Evolutionary conservation across 2,113 vertebrate genomes (phyloP).

Genomic region (Megatriorchis doriae): DNA sequence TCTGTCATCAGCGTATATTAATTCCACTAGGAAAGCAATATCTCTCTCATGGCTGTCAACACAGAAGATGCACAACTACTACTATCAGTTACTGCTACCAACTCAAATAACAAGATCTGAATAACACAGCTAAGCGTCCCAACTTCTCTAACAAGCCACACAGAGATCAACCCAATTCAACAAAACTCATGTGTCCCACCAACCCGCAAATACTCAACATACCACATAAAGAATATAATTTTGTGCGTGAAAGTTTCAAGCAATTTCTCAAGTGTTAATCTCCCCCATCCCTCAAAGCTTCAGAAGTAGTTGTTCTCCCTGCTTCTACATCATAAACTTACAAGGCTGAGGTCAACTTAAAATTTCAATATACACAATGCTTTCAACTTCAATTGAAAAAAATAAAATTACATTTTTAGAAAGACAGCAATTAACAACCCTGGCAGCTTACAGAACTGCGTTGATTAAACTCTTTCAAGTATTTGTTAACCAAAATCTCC

Average conservation of each 20-base stretch:
- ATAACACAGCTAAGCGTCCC: neutral
- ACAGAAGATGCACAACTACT: neutral
- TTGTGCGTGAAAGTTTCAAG: neutral
- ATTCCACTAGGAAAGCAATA: neutral
- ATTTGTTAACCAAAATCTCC: neutral
- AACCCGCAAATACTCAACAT: accelerated
- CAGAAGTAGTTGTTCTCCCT: neutral
- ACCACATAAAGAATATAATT: neutral
- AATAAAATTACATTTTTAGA: neutral
- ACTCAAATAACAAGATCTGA: neutral
- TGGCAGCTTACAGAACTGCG: neutral
- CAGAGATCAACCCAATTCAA: neutral
- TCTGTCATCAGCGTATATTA: neutral
- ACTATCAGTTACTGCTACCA: neutral
- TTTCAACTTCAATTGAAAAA: neutral
- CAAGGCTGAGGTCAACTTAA: neutral
- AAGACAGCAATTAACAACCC: neutral
- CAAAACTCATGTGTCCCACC: neutral
- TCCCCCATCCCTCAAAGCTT: neutral
- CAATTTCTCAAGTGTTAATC: neutral
- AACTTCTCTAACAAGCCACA: neutral
- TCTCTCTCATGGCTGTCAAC: neutral
- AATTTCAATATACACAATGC: neutral
- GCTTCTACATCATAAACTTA: neutral
- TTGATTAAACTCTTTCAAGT: neutral